These are phyloP conservation scores for Calameuta idolon DNA, from an alignment of 2,888 invertebrate genomes.

Conservation along the genomic window DNA sequence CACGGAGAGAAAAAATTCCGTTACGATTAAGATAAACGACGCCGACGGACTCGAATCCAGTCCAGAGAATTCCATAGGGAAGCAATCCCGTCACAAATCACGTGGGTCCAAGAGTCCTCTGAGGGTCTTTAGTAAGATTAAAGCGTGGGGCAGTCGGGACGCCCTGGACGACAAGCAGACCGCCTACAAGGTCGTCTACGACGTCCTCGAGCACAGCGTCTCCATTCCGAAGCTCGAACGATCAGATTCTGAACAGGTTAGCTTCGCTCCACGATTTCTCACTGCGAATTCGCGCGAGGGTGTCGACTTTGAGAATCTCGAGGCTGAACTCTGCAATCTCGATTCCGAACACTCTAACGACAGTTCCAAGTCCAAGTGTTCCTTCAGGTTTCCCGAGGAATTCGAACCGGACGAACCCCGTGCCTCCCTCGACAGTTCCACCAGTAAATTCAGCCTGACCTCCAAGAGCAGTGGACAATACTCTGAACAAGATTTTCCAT, in stretches of 20 bases:
- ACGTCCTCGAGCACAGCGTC: conserved; percentile 50
- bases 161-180: conserved; percentile 52
- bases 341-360: conserved; percentile 58
- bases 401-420: conserved; percentile 43
- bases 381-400: conserved; percentile 47
- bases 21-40: conserved; percentile 54
- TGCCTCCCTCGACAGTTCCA: conserved; percentile 42
- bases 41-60: conserved; percentile 58
- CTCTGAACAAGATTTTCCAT: conserved; percentile 42
- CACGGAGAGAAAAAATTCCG: conserved; percentile 54
- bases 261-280: conserved; percentile 51
- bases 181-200: conserved; percentile 52
- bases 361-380: conserved; percentile 52
- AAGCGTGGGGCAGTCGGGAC: conserved; percentile 61
- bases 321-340: conserved; percentile 56
- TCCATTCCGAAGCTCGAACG: conserved; percentile 47
- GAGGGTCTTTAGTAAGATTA: conserved; percentile 58
- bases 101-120: conserved; percentile 61
- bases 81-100: conserved; percentile 52
- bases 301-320: conserved; percentile 62
- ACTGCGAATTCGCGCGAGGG: conserved; percentile 62
- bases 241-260: conserved; percentile 35
- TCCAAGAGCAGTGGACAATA: conserved; percentile 41
- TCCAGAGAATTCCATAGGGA: conserved; percentile 57
- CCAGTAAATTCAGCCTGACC: conserved; percentile 36